These are phyloP conservation scores for Sicus ferrugineus DNA, from an alignment of 2,888 invertebrate genomes.

Conservation along the genomic window DNA sequence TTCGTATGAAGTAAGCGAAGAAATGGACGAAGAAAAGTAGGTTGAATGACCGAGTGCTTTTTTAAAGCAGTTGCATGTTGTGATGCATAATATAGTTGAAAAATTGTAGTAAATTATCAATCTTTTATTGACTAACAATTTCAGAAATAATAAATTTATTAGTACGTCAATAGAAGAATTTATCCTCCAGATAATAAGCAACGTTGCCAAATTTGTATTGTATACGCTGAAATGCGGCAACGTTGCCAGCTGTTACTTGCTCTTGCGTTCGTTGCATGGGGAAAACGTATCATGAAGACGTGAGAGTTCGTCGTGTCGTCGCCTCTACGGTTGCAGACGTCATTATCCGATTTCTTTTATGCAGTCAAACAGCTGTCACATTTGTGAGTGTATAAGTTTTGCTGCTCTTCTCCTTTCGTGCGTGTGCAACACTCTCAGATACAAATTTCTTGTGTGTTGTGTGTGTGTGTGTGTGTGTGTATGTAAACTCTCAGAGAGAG, in stretches of 20 bases:
- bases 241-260: slow-evolving; percentile 20
- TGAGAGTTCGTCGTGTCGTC: slow-evolving; percentile 20
- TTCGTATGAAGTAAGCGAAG: slow-evolving; percentile 7
- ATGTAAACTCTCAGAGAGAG: no score
- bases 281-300: not conserved
- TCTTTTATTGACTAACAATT: no score
- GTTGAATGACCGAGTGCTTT: slow-evolving; percentile 34
- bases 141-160: no score
- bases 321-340: slow-evolving; percentile 23
- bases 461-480: not conserved
- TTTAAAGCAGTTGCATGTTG: no score
- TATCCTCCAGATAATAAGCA: not conserved
- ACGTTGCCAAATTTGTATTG: slow-evolving; percentile 25
- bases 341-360: slow-evolving; percentile 23
- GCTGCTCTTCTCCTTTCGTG: not conserved
- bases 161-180: not conserved
- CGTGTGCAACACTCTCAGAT: not conserved
- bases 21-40: slow-evolving; percentile 21
- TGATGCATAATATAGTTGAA: no score
- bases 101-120: no score
- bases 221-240: slow-evolving; percentile 25
- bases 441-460: not conserved
- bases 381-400: slow-evolving; percentile 15
- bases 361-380: slow-evolving; percentile 28
- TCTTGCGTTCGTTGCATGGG: slow-evolving; percentile 13